Base-by-base conservation (phyloP, 2,888 invertebrate species). In the Crocallis elinguaria region DNA sequence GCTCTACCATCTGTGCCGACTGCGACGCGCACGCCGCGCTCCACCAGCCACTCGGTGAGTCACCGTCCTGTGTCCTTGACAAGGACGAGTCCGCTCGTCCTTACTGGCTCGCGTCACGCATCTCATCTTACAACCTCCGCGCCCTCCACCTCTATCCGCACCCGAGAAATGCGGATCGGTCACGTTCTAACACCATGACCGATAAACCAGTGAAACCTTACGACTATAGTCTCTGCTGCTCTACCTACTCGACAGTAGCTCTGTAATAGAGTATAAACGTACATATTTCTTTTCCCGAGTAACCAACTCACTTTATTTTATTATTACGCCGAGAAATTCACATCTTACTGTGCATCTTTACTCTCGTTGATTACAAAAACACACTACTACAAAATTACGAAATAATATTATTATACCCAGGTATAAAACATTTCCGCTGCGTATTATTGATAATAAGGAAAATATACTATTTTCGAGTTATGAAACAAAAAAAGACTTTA, bases 1-100 rank as follows among this genome's bases (percentile, higher is more conserved):
- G 94, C 64, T 94, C 93, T 62, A 83, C 93, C 48, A 85, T 90
- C 64, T 88, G 91, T 79, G 86, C 90, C 1, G 90, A 90, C 73
- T 90, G 91, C 74, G 91, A 89, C 79, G 86, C 87, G 45, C 90
- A 89, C 75, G 82, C 89, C 57, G 83, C 88, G 19, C 79, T 84
- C 6, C 90, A 88, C 69, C 89, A 89, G 73, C 88, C 90, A 16
- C 83, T 86, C 53, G 90, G 90, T 90, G 80, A 90, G 90, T 89
- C 79, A 82, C 67, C 70, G 70, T 66, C 64, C 60, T 67, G 79
- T 64, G 60, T 58, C 60, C 66, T 58, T 57, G 29, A 33, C 60
- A 58, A 54, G 56, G 54, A 55, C 57, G 35, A 53, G 38, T 29
- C 39, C 27, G 32, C 23, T 27, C 27, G 53, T 25, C 48, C 48